Evolutionary conservation across 2,797 vertebrate genomes (phyloP).

Genomic region (Takifugu rubripes): DNA sequence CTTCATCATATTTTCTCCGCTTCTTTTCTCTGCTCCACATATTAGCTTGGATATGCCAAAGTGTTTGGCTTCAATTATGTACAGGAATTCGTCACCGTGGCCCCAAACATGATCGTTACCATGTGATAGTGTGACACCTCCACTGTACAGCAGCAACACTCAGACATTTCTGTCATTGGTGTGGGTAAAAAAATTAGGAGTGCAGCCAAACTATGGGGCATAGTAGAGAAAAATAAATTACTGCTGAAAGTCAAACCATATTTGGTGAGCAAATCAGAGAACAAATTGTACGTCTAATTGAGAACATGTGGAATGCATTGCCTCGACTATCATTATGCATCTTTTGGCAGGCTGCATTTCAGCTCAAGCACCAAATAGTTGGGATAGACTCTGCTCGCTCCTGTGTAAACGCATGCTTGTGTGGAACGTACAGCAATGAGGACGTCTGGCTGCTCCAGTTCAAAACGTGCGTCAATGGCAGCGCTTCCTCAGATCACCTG

Average conservation of each 20-base stretch:
- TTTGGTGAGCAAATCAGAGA: constrained; percentile 54
- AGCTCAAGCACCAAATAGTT: constrained; percentile 14
- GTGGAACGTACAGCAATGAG: too few relatives aligned
- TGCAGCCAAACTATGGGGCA: constrained; percentile 10
- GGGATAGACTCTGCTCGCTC: constrained; percentile 14
- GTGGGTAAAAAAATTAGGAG: neutral
- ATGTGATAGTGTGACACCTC: too few relatives aligned
- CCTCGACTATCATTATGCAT: constrained; percentile 31
- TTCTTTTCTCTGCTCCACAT: constrained; percentile 7
- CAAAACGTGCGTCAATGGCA: too few relatives aligned
- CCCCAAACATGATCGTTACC: too few relatives aligned
- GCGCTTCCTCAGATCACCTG: neutral
- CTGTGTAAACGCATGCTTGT: constrained; percentile 14
- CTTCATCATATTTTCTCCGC: constrained; percentile 7
- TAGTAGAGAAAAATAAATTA: constrained; percentile 3
- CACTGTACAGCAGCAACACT: too few relatives aligned
- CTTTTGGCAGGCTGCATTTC: constrained; percentile 23
- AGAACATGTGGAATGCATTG: constrained; percentile 58
- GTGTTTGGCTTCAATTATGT: constrained; percentile 10
- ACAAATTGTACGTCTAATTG: constrained; percentile 41
- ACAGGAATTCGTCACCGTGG: constrained; percentile 18
- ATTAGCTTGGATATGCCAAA: constrained; percentile 11
- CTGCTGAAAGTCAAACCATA: constrained; percentile 40
- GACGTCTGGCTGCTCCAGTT: too few relatives aligned
- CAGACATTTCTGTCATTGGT: constrained; percentile 3